Conservation (phyloP, 2,888 invertebrate genomes). For the Clunio marinus region DNA sequence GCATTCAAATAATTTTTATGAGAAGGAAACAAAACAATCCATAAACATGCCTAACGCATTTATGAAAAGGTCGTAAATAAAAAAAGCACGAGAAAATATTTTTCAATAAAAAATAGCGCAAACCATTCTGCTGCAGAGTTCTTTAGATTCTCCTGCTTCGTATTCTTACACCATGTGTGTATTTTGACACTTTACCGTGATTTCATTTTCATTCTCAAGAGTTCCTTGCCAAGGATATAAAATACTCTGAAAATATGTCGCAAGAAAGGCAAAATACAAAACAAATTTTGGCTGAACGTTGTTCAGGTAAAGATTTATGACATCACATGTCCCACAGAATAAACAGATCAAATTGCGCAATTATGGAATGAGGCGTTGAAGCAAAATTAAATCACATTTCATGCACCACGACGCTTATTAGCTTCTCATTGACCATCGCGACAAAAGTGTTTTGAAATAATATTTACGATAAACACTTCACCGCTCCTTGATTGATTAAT, state of each 20-base stretch:
- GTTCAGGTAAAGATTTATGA: slow-evolving; percentile 10
- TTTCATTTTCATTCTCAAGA: slow-evolving; percentile 3
- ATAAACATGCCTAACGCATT: slow-evolving; percentile 10
- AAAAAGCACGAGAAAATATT: background rate
- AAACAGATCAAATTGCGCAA: slow-evolving; percentile 7
- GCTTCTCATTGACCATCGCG: background rate
- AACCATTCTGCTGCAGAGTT: background rate
- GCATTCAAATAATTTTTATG: slow-evolving; percentile 3
- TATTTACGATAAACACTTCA: slow-evolving; percentile 10
- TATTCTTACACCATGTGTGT: background rate
- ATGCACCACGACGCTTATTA: background rate
- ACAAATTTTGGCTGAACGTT: too few relatives aligned
- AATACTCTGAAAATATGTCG: background rate
- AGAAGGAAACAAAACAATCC: slow-evolving; percentile 7
- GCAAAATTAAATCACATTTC: background rate
- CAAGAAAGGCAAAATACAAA: background rate
- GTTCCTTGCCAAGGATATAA: background rate
- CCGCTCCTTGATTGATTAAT: background rate
- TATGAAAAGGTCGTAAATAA: slow-evolving; percentile 1
- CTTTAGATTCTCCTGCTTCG: background rate
- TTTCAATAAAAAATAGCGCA: slow-evolving; percentile 3
- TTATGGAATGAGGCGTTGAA: background rate
- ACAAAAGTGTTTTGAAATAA: background rate
- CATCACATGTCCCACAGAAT: background rate
- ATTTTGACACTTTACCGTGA: slow-evolving; percentile 10